A percentile compares a stretch with the other conserved stretches of the same genome.
phyloP scores from a whole-genome alignment of 1,140 invertebrate species.

The Heliothis subflexa region DNA sequence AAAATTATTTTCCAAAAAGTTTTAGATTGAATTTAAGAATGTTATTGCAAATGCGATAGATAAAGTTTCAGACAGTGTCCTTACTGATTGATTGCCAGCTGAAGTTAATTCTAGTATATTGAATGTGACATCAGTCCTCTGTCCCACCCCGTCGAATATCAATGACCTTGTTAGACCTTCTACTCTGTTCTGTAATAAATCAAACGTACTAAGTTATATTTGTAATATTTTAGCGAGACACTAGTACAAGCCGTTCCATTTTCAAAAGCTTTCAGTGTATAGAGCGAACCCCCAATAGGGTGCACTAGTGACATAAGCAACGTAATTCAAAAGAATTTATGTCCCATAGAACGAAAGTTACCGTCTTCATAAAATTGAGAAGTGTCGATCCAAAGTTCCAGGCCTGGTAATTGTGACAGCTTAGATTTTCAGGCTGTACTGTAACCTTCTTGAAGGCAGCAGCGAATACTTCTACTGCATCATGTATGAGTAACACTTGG shows the following conservation, averaged over 20 bases:
- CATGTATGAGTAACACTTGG: constrained; percentile 70
- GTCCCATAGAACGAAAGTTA: constrained; percentile 49
- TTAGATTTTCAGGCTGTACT: constrained; percentile 51
- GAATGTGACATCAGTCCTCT: constrained; percentile 92
- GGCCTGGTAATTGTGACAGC: constrained; percentile 66
- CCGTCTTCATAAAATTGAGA: constrained; percentile 80
- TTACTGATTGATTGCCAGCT: constrained; percentile 87
- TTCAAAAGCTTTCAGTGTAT: no score
- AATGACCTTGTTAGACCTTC: constrained; percentile 93
- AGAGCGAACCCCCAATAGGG: no score
- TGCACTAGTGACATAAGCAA: no score
- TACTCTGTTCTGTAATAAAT: constrained; percentile 77
- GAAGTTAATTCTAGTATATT: constrained; percentile 92
- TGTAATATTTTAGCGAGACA: no score
- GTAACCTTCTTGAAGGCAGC: constrained; percentile 66
- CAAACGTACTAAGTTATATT: not conserved
- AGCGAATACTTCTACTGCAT: constrained; percentile 69
- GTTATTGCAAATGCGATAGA: no score
- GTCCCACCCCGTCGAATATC: constrained; percentile 93
- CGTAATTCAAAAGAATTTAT: constrained; percentile 21
- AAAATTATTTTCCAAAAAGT: no score
- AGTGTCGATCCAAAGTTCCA: constrained; percentile 76
- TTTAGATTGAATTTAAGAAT: no score
- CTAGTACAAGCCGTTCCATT: no score
- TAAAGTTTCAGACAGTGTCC: constrained; percentile 26